phyloP scores from a whole-genome alignment of 2,113 vertebrate species.

The Platysteira castanea region DNA sequence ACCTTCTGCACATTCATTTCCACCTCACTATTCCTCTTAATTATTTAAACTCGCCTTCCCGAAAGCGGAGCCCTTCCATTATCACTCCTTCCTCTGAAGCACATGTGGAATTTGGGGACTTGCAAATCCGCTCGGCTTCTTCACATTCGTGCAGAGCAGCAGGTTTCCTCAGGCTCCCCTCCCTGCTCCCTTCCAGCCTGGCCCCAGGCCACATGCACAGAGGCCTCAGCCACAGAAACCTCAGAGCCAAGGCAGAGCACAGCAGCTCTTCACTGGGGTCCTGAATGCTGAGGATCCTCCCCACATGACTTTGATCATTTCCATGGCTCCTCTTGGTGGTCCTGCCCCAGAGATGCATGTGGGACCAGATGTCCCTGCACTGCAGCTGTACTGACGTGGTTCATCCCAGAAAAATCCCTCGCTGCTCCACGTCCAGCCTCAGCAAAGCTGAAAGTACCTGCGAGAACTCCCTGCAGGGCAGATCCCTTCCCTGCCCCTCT shows the following conservation, averaged over 20 bases:
- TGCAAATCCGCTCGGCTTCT: neutral
- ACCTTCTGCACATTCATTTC: slow-evolving; percentile 49
- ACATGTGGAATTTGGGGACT: neutral
- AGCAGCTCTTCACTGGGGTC: neutral
- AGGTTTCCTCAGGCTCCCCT: neutral
- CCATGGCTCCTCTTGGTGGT: neutral
- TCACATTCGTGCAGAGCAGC: neutral
- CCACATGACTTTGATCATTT: neutral
- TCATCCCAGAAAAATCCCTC: neutral
- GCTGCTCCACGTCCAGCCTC: neutral
- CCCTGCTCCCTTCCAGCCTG: neutral
- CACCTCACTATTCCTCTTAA: slow-evolving; percentile 41
- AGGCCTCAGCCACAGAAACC: neutral
- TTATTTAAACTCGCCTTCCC: slow-evolving; percentile 24
- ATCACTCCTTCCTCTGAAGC: neutral
- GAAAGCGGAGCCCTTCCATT: neutral
- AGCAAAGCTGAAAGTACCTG: neutral
- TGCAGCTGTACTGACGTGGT: rapidly evolving
- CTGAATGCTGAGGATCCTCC: neutral
- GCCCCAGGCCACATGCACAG: neutral
- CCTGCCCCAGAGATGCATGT: rapidly evolving
- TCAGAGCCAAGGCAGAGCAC: neutral
- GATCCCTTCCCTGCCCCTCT: neutral
- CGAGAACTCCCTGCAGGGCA: rapidly evolving
- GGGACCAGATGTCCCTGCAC: neutral